Conservation (phyloP, 2,113 vertebrate genomes). For the Saccopteryx leptura region DNA sequence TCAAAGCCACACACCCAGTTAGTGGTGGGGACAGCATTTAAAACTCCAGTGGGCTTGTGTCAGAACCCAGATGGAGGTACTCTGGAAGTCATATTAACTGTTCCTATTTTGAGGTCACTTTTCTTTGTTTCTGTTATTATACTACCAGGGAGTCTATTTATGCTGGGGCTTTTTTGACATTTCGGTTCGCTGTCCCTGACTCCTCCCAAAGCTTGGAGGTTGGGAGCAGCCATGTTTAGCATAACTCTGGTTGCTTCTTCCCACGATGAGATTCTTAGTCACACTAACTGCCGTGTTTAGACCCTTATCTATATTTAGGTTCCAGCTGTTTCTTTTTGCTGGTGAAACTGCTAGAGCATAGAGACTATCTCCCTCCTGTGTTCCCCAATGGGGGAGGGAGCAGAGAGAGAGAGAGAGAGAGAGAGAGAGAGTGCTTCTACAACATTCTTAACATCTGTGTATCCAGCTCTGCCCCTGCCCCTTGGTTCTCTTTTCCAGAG, state of each 20-base stretch:
- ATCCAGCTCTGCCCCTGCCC: fast-evolving
- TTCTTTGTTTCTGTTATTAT: not conserved
- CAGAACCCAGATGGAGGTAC: not conserved
- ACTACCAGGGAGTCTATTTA: not conserved
- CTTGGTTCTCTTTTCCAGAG: not conserved
- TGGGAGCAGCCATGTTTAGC: not conserved
- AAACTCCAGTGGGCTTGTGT: not conserved
- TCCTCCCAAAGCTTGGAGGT: not conserved
- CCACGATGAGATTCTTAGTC: not conserved
- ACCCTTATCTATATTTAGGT: constrained; percentile 52
- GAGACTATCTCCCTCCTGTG: not conserved
- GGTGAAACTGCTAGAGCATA: not conserved
- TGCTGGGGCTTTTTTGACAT: not conserved
- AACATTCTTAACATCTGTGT: not conserved
- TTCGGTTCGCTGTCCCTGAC: not conserved
- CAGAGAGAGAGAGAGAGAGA: not conserved
- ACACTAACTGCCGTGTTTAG: not conserved
- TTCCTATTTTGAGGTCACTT: not conserved
- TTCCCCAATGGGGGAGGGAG: not conserved
- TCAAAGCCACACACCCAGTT: not conserved
- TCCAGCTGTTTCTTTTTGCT: constrained; percentile 62
- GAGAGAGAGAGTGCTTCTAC: not conserved
- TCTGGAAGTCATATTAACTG: not conserved
- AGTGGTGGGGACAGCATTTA: not conserved
- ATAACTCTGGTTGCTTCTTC: not conserved